Conservation (phyloP, 2,888 invertebrate genomes). For the Thecophora atra region DNA sequence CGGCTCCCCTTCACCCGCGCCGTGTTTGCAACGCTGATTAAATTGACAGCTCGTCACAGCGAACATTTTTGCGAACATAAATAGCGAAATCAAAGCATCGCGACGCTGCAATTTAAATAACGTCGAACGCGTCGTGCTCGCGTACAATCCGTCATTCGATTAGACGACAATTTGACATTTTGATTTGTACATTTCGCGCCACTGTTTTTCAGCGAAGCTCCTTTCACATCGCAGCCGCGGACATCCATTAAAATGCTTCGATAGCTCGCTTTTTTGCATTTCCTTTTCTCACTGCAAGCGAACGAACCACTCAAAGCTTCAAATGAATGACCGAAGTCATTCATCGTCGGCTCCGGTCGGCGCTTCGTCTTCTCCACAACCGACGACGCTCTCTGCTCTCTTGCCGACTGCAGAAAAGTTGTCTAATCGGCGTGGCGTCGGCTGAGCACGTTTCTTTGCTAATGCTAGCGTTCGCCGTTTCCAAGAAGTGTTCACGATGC, state of each 20-base stretch:
- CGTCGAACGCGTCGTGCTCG: conserved; percentile 17
- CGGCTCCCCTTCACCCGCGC: background rate
- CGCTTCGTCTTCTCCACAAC: background rate
- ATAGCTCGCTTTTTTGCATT: background rate
- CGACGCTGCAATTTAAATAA: background rate
- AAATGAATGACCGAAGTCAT: conserved; percentile 40
- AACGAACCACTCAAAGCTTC: conserved; percentile 29
- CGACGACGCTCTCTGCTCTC: background rate
- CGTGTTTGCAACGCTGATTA: background rate
- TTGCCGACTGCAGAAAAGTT: background rate
- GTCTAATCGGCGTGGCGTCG: conserved; percentile 35
- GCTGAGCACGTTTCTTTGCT: conserved; percentile 35
- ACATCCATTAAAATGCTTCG: conserved; percentile 22
- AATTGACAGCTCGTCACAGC: background rate
- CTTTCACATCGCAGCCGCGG: background rate
- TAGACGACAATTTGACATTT: conserved; percentile 42
- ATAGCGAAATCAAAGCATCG: too few relatives aligned
- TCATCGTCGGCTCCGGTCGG: conserved; percentile 30
- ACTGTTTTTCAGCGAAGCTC: conserved; percentile 13
- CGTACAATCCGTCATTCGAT: conserved; percentile 40
- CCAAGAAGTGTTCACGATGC: conserved; percentile 29
- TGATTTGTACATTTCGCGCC: conserved; percentile 40
- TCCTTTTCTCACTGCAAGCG: conserved; percentile 9
- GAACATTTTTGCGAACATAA: background rate
- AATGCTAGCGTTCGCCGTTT: conserved; percentile 35